Conservation (phyloP, 2,113 vertebrate species). For the Struthidea cinerea region DNA sequence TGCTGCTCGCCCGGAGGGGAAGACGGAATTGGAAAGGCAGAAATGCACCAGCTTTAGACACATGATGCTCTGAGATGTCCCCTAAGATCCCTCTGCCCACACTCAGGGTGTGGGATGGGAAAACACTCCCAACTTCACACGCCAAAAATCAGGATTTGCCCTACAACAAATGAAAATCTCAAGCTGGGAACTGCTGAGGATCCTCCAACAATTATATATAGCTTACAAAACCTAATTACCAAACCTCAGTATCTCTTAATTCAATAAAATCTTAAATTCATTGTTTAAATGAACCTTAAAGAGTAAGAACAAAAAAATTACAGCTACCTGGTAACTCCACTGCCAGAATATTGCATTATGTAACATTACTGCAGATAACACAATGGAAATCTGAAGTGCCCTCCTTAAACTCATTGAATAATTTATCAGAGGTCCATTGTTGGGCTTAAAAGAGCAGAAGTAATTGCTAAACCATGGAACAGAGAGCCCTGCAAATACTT, state of each 20-base stretch:
- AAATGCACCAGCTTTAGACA: not conserved
- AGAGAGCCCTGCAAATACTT: not conserved
- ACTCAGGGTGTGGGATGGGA: not conserved
- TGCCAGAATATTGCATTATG: not conserved
- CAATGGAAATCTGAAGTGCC: not conserved
- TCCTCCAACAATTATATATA: not conserved
- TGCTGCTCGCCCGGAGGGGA: slow-evolving; percentile 67
- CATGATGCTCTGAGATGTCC: not conserved
- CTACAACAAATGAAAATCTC: not conserved
- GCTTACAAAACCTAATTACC: not conserved
- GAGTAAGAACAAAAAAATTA: not conserved
- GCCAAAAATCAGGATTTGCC: not conserved
- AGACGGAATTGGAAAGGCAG: not conserved
- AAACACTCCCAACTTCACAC: not conserved
- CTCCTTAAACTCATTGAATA: not conserved
- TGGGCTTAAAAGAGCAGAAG: not conserved
- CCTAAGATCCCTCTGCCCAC: not conserved
- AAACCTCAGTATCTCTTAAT: not conserved
- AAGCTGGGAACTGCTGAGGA: not conserved
- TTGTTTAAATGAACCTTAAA: not conserved
- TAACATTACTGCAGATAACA: not conserved
- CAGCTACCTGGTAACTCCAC: not conserved
- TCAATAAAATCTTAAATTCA: not conserved
- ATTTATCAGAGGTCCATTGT: not conserved
- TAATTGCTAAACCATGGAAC: not conserved